These are phyloP conservation scores for Miltochrista miniata DNA, from an alignment of 2,888 invertebrate genomes.

Conservation along the genomic window DNA sequence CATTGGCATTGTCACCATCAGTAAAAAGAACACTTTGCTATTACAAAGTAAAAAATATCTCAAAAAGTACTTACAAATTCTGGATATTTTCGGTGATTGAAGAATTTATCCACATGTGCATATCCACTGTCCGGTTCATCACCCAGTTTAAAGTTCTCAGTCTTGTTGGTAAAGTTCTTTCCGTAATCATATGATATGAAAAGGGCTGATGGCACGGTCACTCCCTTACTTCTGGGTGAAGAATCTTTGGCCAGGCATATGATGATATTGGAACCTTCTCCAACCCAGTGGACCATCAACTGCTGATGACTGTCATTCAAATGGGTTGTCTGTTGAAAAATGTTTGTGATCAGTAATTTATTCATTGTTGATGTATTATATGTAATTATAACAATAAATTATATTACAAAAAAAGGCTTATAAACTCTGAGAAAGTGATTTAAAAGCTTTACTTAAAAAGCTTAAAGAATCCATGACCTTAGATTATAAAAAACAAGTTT, in stretches of 20 bases:
- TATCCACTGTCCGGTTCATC: conserved; percentile 78
- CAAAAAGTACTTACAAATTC: conserved; percentile 87
- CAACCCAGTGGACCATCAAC: conserved; percentile 96
- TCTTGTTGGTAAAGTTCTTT: conserved; percentile 89
- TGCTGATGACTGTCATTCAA: conserved; percentile 95
- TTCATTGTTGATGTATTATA: too few species aligned
- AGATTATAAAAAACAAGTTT: too few species aligned
- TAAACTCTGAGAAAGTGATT: too few species aligned
- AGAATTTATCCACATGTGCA: conserved; percentile 92
- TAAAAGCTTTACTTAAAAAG: too few species aligned
- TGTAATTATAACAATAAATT: too few species aligned
- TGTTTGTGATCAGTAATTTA: background rate
- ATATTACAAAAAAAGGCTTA: too few species aligned
- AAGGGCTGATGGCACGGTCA: conserved; percentile 89
- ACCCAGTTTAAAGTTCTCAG: conserved; percentile 85
- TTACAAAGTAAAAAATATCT: background rate
- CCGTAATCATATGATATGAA: conserved; percentile 96
- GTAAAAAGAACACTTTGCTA: too few species aligned
- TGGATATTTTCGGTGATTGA: conserved; percentile 91
- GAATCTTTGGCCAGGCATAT: conserved; percentile 93
- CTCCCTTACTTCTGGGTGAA: conserved; percentile 73
- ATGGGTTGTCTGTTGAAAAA: conserved; percentile 85
- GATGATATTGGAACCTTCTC: conserved; percentile 93
- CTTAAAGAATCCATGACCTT: too few species aligned
- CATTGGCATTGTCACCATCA: too few species aligned